phyloP scores from a whole-genome alignment of 2,113 vertebrate genomes.

The Apeltes quadracus region DNA sequence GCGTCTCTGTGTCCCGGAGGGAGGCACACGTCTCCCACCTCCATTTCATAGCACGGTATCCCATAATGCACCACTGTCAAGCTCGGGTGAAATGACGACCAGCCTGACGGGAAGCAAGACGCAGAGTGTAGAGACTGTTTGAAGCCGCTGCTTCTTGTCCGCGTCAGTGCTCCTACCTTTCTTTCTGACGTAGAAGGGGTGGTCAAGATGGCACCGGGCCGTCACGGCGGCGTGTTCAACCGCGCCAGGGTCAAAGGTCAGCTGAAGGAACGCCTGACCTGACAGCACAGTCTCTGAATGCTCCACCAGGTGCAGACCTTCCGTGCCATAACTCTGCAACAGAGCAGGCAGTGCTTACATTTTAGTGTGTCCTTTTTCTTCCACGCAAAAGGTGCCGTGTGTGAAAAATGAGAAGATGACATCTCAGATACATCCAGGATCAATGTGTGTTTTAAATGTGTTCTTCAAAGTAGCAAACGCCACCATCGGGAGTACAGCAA shows the following conservation, averaged over 20 bases:
- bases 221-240: slow-evolving; percentile 86
- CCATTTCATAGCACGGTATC: slow-evolving; percentile 97
- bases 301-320: slow-evolving; percentile 91
- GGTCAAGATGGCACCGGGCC: slow-evolving; percentile 90
- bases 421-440: too few relatives aligned
- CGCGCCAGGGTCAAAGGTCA: slow-evolving; percentile 96
- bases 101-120: slow-evolving; percentile 79
- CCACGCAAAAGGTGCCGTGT: too few relatives aligned
- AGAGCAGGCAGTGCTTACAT: not conserved
- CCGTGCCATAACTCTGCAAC: slow-evolving; percentile 88
- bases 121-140: not conserved
- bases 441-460: too few relatives aligned
- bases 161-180: slow-evolving; percentile 84
- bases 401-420: too few relatives aligned
- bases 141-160: not conserved
- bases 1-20: slow-evolving; percentile 97
- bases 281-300: slow-evolving; percentile 90
- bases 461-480: too few relatives aligned
- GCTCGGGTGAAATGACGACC: slow-evolving; percentile 98
- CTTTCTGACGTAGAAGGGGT: slow-evolving; percentile 96
- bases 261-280: slow-evolving; percentile 91
- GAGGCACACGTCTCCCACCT: slow-evolving; percentile 93
- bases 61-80: slow-evolving; percentile 98
- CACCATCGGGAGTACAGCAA: too few relatives aligned
- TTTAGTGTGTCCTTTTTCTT: not conserved